Evolutionary conservation across 1,140 invertebrate species (phyloP), one percentile per base, ranked within the genome.

Genomic region (Onthophagus taurus): DNA sequence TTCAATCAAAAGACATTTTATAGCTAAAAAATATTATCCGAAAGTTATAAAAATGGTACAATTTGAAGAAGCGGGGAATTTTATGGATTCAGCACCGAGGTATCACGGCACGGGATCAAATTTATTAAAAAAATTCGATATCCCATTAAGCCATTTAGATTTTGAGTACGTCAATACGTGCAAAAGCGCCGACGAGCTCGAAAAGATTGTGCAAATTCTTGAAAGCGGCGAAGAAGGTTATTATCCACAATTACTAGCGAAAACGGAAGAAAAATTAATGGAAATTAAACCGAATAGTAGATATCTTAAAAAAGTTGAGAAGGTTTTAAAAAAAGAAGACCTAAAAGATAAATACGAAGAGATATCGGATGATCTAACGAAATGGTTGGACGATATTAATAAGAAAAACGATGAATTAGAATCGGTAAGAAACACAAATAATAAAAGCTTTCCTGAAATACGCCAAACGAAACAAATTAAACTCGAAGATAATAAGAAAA

Each of bases 221-320:
- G 65, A 71, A 45, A 81, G 78, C 21, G 77, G 78, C n/a, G 74
- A 82, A 60, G 80, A 82, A 66, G 80, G 80, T 2, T 58, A 60
- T 44, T 83, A 67, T 63, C 78, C 78, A 5, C 70, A 80, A 43
- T 61, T 83, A 21, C 61, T 64, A 0, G 65, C 59, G 23, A 66
- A 60, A 49, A 68, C 74, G 1, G 77, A 80, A 59, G 58, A 74
- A 2, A 67, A 68, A 41, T 55, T 83, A 4, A 48, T 51, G 2
- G 33, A 39, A 30, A 37, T 81, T 2, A 71, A 74, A 42, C 75
- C 77, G 2, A 60, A 65, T 0, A 80, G 75, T 55, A 61, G 57
- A 45, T 45, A 74, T 18, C 61, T 81, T 43, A 58, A 70, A 26
- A 59, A 63, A 24, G 59, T 65, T 41, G 65, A 66, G 31, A 65